These are phyloP conservation scores for Drosophila pseudotakahashii DNA, from an alignment of 2,888 invertebrate species.

Conservation along the genomic window DNA sequence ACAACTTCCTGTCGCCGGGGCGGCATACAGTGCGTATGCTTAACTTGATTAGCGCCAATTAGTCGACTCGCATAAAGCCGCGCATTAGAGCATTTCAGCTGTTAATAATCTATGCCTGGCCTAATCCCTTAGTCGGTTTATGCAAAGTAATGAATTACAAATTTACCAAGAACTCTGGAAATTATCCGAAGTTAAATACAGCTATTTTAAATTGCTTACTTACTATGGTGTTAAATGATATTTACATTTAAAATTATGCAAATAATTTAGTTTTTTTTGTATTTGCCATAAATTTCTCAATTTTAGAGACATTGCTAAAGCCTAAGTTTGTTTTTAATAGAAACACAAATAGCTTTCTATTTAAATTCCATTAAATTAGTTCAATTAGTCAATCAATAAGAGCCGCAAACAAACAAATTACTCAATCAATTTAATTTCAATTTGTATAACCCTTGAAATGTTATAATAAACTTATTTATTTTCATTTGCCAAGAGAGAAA, in stretches of 20 bases:
- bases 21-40: slow-evolving; percentile 70
- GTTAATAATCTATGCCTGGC: slow-evolving; percentile 29
- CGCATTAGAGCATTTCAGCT: slow-evolving; percentile 60
- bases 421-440: background rate
- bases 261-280: no score
- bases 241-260: no score
- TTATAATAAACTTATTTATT: background rate
- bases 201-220: no score
- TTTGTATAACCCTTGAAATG: no score
- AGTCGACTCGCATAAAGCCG: slow-evolving; percentile 49
- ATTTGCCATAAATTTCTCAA: no score
- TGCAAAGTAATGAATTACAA: slow-evolving; percentile 19
- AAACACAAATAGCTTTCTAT: background rate
- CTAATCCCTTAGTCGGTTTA: slow-evolving; percentile 33
- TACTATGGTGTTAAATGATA: no score
- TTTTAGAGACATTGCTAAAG: no score
- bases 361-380: background rate
- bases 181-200: no score
- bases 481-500: background rate
- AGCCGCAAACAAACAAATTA: background rate
- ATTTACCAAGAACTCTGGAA: background rate
- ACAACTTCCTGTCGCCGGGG: slow-evolving; percentile 25
- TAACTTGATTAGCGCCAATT: slow-evolving; percentile 74
- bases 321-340: no score
- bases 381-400: background rate